phyloP scores from a whole-genome alignment of 2,113 vertebrate species.

The Pollimyrus isidori region DNA sequence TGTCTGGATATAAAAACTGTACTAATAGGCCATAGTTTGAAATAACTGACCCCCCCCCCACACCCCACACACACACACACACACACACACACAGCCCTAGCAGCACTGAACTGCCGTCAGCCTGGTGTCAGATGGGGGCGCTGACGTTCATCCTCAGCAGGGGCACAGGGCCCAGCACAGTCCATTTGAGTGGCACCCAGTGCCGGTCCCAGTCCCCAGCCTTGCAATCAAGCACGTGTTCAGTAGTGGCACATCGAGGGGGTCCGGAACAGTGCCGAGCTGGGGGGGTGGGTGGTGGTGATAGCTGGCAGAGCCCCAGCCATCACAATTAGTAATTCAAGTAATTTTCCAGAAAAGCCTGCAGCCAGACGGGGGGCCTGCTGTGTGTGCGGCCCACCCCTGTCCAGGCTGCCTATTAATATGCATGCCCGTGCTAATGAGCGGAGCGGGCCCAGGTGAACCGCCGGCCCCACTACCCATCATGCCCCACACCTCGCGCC shows the following conservation, averaged over 20 bases:
- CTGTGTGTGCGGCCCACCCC: constrained; percentile 35
- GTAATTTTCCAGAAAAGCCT: constrained; percentile 76
- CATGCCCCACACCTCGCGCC: not conserved
- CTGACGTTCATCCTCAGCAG: not conserved
- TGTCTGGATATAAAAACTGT: not conserved
- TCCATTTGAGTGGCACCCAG: not conserved
- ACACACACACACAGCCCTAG: not conserved
- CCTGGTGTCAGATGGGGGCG: not conserved
- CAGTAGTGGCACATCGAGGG: not conserved
- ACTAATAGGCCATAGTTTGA: not conserved
- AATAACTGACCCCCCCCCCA: not conserved
- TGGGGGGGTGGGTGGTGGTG: constrained; percentile 21
- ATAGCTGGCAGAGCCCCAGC: constrained; percentile 41
- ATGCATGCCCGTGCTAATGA: constrained; percentile 64
- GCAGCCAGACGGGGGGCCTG: constrained; percentile 48
- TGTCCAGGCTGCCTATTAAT: constrained; percentile 50
- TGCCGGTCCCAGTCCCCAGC: not conserved
- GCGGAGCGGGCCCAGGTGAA: constrained; percentile 58
- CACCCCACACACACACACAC: too few relatives aligned
- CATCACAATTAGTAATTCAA: constrained; percentile 70
- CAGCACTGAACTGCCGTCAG: not conserved
- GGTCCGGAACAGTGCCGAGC: constrained; percentile 5
- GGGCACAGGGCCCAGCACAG: not conserved
- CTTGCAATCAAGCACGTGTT: constrained; percentile 10
- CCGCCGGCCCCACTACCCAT: constrained; percentile 18